phyloP scores from a whole-genome alignment of 2,113 vertebrate species.

The Cynocephalus volans region DNA sequence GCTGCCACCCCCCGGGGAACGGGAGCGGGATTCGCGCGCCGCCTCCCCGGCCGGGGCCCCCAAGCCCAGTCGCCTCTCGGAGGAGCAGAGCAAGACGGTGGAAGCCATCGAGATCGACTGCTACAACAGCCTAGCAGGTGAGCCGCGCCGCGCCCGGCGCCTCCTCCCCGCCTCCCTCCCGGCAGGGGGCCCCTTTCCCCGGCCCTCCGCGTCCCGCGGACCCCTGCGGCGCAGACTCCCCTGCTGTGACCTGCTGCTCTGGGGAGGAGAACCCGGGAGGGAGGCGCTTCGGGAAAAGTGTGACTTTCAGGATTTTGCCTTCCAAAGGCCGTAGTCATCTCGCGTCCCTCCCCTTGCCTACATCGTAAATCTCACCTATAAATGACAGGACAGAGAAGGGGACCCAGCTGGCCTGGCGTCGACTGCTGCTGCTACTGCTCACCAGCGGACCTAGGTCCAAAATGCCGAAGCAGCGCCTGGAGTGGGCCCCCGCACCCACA shows the following conservation, averaged over 20 bases:
- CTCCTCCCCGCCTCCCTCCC: neutral
- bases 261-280: neutral
- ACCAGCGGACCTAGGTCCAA: neutral
- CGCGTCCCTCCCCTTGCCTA: neutral
- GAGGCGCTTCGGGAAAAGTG: constrained; percentile 67
- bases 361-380: constrained; percentile 37
- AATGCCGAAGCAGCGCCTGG: neutral
- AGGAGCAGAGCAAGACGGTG: constrained; percentile 96
- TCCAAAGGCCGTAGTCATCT: constrained; percentile 57
- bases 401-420: neutral
- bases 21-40: constrained; percentile 88
- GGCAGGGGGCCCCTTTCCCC: neutral
- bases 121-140: constrained; percentile 99
- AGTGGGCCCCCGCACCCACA: neutral
- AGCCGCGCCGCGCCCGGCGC: constrained; percentile 71
- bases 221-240: constrained; percentile 6
- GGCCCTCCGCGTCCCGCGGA: neutral
- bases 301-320: constrained; percentile 66
- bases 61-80: constrained; percentile 89
- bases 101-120: constrained; percentile 97
- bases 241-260: neutral
- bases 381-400: constrained; percentile 49
- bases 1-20: constrained; percentile 90
- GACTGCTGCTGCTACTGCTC: neutral
- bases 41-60: constrained; percentile 86